Evolutionary conservation across 2,113 vertebrate species (phyloP), one percentile per base, ranked within the genome.

Genomic region (Cryptoleucopteryx plumbea): DNA sequence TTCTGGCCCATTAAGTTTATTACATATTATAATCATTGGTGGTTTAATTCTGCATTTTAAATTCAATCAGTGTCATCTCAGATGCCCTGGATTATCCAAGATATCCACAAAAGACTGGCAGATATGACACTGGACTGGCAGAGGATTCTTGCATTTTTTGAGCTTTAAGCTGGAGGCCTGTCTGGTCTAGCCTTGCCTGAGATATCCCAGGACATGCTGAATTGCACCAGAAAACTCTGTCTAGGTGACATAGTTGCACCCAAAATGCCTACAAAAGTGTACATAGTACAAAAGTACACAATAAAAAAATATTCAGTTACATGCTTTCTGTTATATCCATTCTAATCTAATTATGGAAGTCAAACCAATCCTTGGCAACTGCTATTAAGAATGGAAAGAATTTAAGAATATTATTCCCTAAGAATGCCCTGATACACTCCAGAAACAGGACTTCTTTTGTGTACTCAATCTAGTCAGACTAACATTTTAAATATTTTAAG

Each of bases 361-460:
- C 17, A 75, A 83, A 83, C 6, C 23, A 75, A 32, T 3, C 21
- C 75, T 31, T 67, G 23, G 23, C 21, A 84, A 77, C 27, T 75
- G 31, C 36, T 75, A 25, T 19, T 42, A 73, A 56, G 43, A 86
- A 58, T 10, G 8, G 38, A 43, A 70, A 88, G 16, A 47, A 71
- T 61, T 52, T 42, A 38, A 79, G 8, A 86, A 18, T 47, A 74
- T 47, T 66, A 70, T 79, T 74, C 11, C 17, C 62, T 25, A 38
- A 42, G 45, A 79, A 93, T 62, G 16, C 3, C 29, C 6, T 32
- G 20, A n/a, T 29, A 62, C 0, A 0, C 36, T n/a, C 15, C 45
- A 67, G 56, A 58, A 80, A 63, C 13, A 56, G 27, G 27, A 71
- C 6, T 59, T 40, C 36, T 86, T 83, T 43, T 48, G 20, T n/a